Percentiles rank a stretch among this genome's conserved stretches.
Evolutionary conservation across 2,888 invertebrate genomes (phyloP).

Genomic region (Lasioglossum malachurum): DNA sequence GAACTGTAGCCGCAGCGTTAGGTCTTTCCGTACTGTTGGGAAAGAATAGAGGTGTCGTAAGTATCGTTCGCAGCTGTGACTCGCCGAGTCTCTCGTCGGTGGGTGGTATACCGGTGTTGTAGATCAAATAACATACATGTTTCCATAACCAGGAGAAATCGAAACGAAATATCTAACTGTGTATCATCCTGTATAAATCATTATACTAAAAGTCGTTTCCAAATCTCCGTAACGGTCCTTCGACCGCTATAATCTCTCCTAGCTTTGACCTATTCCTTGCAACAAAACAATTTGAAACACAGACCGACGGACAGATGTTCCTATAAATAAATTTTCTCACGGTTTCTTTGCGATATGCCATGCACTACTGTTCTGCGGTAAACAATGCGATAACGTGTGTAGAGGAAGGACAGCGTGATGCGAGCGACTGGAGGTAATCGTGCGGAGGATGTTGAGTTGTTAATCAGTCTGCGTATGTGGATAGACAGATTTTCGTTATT

Average conservation of each 20-base stretch:
- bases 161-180: conserved; percentile 17
- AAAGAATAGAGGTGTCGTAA: conserved; percentile 85
- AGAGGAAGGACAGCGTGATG: conserved; percentile 29
- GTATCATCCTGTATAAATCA: background rate
- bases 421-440: conserved; percentile 57
- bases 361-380: background rate
- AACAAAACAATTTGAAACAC: conserved; percentile 8
- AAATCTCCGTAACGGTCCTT: conserved; percentile 16
- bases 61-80: conserved; percentile 71
- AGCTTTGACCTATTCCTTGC: conserved; percentile 24
- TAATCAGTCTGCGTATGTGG: background rate
- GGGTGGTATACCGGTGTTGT: conserved; percentile 45
- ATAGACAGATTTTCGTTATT: background rate
- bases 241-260: conserved; percentile 25
- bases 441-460: conserved; percentile 41
- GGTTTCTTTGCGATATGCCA: background rate
- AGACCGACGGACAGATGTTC: background rate
- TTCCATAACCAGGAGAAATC: conserved; percentile 22
- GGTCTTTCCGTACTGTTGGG: conserved; percentile 97
- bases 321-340: background rate
- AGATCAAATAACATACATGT: conserved; percentile 10
- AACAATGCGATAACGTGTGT: background rate
- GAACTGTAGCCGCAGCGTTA: conserved; percentile 97
- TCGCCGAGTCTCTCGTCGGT: conserved; percentile 55
- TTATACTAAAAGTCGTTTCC: conserved; percentile 26